phyloP scores from a whole-genome alignment of 2,113 vertebrate species.

The Pomatorhinus ruficollis region DNA sequence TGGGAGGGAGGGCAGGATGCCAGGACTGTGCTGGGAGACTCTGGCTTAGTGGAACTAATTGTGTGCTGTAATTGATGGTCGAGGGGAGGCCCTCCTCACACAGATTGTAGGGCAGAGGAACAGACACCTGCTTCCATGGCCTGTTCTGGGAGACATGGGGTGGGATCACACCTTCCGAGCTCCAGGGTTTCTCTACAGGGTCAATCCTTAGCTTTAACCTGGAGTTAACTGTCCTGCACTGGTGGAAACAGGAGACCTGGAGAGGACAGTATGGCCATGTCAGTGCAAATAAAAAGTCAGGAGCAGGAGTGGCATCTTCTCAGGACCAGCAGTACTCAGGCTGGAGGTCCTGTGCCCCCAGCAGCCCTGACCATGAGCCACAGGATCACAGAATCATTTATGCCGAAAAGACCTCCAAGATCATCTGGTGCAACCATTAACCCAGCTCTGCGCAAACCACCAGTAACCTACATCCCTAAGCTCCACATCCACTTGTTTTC shows the following conservation, averaged over 20 bases:
- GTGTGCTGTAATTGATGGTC: conserved; percentile 23
- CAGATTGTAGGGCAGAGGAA: neutral
- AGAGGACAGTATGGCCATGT: accelerated
- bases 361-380: neutral
- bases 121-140: neutral
- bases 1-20: conserved; percentile 41
- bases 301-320: neutral
- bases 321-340: neutral
- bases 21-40: neutral
- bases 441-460: neutral
- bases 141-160: neutral
- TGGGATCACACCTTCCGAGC: neutral
- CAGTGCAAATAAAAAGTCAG: neutral
- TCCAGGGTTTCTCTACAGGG: neutral
- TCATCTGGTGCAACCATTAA: neutral
- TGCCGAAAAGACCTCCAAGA: neutral
- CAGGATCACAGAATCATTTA: neutral
- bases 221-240: accelerated
- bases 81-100: neutral
- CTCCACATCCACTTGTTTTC: neutral
- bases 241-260: neutral
- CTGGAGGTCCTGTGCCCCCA: neutral
- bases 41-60: neutral
- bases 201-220: neutral
- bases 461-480: neutral